Conservation (phyloP, 2,113 vertebrate genomes). For the Myrmophylax atrothorax region DNA sequence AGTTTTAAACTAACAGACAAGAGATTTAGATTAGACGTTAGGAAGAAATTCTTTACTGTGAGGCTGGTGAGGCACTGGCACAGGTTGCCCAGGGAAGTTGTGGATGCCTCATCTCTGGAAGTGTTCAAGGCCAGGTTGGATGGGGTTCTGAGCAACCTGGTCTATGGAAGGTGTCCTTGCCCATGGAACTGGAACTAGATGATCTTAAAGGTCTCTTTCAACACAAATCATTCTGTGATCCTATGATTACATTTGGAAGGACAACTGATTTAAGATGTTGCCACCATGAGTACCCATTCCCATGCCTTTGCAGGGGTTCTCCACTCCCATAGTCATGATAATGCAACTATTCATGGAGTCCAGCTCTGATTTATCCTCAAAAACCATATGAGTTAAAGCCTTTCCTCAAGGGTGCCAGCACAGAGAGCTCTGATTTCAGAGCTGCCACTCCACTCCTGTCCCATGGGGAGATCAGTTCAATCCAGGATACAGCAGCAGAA, state of each 20-base stretch:
- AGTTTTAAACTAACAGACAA: not conserved
- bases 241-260: no score
- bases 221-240: not conserved
- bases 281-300: fast-evolving
- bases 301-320: not conserved
- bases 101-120: not conserved
- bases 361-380: not conserved
- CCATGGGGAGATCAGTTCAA: fast-evolving
- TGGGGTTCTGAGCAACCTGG: not conserved
- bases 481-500: not conserved
- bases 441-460: fast-evolving
- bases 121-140: not conserved
- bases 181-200: not conserved
- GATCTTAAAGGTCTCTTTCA: not conserved
- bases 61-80: not conserved
- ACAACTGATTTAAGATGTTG: not conserved
- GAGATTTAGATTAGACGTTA: not conserved
- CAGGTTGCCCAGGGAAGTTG: not conserved
- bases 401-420: not conserved
- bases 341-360: not conserved
- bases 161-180: not conserved
- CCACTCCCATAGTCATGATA: fast-evolving
- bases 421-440: not conserved
- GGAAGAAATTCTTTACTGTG: not conserved
- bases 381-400: not conserved